Evolutionary conservation across 2,797 vertebrate species (phyloP).

Genomic region (Manis javanica): DNA sequence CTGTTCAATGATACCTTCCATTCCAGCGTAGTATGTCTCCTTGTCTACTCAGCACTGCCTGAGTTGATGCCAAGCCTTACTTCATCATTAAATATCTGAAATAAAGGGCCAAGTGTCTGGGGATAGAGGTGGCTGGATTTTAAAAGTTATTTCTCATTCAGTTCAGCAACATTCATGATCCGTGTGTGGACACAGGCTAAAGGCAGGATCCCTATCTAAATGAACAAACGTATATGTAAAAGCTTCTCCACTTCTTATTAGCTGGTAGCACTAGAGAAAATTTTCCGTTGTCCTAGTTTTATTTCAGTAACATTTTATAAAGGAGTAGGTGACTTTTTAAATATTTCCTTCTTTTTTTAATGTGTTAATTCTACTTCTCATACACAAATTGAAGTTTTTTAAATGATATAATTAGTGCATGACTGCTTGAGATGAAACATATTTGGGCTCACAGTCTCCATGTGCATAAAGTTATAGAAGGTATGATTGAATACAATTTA

Average conservation of each 20-base stretch:
- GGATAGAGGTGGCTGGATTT: background rate
- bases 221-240: background rate
- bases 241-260: background rate
- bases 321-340: background rate
- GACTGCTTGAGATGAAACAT: background rate
- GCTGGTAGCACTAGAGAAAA: background rate
- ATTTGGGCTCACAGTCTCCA: background rate
- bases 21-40: background rate
- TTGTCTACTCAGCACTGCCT: background rate
- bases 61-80: background rate
- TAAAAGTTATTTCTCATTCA: background rate
- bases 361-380: background rate
- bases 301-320: constrained; percentile 9
- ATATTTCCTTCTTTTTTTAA: background rate
- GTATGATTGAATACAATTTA: constrained; percentile 86
- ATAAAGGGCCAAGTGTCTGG: background rate
- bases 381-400: background rate
- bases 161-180: background rate
- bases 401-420: background rate
- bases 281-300: background rate
- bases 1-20: constrained; percentile 87
- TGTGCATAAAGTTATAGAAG: constrained; percentile 66
- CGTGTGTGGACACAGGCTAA: background rate
- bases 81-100: background rate
- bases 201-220: background rate